Evolutionary conservation across 2,113 vertebrate genomes (phyloP), one percentile per base, ranked within the genome.

Genomic region (Pelodiscus sinensis): DNA sequence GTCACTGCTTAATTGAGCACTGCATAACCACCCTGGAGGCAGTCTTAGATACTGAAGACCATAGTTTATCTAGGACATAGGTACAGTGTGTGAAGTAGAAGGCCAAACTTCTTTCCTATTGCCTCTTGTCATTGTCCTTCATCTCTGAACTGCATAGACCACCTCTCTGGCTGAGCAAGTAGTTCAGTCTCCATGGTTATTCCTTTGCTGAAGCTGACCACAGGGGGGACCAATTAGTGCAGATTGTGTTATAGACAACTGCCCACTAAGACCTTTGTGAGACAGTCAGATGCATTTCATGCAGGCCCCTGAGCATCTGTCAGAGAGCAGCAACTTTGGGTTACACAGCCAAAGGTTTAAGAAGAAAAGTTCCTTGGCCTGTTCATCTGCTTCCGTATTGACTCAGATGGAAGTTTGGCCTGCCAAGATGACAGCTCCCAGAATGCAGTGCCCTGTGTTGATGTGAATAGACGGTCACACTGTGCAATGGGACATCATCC

Each of bases 71-170:
- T 1, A 0, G 58, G 14, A 38, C 5, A 5, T 86, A 22, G 55
- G 60, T 86, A 55, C 25, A 38, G n/a, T 1, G 1, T n/a, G 38
- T 88, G 71, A 55, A 58, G 0, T 82, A 54, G 52, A 50, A 89
- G 79, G 13, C 31, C 1, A 0, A 2, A 21, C 38, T 88, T 9
- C 12, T 80, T 25, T 25, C 16, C 52, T 0, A 0, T 21, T 62
- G 56, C 9, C 50, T 52, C 5, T 55, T 31, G 55, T 9, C 65
- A 19, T 44, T 87, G 21, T 58, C 80, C 50, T 68, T 22, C 22
- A 80, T 60, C 27, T 9, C 12, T 44, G 73, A 35, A 65, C 24
- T 31, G 60, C 31, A 3, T 21, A 92, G 44, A 85, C 83, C 27
- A 9, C 6, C 11, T 87, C 29, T 87, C 9, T 82, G 73, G 5